These are phyloP conservation scores for Euthynnus affinis DNA, from an alignment of 2,797 vertebrate species.

Conservation along the genomic window DNA sequence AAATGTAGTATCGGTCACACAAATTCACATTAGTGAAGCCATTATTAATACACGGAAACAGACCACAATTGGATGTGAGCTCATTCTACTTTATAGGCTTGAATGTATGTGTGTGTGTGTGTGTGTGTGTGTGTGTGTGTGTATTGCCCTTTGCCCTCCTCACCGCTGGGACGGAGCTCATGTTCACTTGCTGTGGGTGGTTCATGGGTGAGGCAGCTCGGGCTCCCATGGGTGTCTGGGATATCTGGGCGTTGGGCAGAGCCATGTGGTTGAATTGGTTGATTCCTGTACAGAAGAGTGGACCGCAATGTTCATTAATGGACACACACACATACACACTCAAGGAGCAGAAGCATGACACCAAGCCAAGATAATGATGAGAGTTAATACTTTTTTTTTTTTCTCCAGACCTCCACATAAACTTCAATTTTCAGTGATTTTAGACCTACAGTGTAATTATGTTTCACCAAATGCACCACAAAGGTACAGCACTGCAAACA, in stretches of 20 bases:
- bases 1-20: not conserved
- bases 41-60: not conserved
- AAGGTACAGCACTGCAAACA: no score
- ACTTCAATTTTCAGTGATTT: no score
- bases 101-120: not conserved
- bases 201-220: slow-evolving; percentile 95
- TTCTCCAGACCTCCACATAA: no score
- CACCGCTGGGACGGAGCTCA: slow-evolving; percentile 94
- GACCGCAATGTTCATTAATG: slow-evolving; percentile 17
- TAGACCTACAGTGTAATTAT: no score
- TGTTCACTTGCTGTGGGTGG: slow-evolving; percentile 95
- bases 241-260: slow-evolving; percentile 93
- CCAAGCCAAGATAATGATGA: not conserved
- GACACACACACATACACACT: not conserved
- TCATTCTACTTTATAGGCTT: not conserved
- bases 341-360: not conserved
- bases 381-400: no score
- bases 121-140: not conserved
- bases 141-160: slow-evolving; percentile 62
- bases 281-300: slow-evolving; percentile 86
- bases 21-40: not conserved
- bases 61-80: not conserved
- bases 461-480: not conserved
- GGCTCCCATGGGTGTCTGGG: slow-evolving; percentile 91
- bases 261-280: slow-evolving; percentile 95